phyloP scores from a whole-genome alignment of 1,140 invertebrate species.

The Procambarus virginalis region DNA sequence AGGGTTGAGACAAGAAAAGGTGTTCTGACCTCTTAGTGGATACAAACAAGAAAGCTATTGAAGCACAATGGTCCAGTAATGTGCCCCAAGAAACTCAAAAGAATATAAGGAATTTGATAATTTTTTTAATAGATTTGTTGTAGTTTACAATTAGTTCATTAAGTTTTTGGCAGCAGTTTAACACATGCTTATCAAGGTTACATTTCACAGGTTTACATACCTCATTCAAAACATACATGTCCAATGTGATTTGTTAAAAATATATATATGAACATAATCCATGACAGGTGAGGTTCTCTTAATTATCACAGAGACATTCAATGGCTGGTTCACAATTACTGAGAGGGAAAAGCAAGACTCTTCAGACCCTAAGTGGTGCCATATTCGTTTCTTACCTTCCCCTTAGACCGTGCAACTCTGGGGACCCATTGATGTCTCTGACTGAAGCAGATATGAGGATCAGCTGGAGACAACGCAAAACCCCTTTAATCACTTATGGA shows the following conservation, averaged over 20 bases:
- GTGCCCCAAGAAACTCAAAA: constrained; percentile 47
- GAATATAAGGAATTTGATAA: background rate
- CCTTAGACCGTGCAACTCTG: constrained; percentile 45
- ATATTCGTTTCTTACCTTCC: constrained; percentile 38
- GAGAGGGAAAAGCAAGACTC: constrained; percentile 42
- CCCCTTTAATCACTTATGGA: constrained; percentile 22
- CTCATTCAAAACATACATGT: background rate
- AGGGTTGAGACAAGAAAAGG: background rate
- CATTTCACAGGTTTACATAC: background rate
- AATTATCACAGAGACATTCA: constrained; percentile 62
- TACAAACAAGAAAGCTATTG: constrained; percentile 51
- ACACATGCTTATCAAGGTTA: background rate
- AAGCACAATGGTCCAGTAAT: constrained; percentile 65
- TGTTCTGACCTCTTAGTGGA: constrained; percentile 35
- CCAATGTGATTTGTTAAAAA: background rate
- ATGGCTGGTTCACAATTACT: constrained; percentile 56
- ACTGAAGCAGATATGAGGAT: constrained; percentile 44
- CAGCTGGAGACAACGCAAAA: constrained; percentile 51
- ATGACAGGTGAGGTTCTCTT: constrained; percentile 66
- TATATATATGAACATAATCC: constrained; percentile 5
- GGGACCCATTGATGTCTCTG: constrained; percentile 60
- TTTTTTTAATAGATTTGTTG: background rate
- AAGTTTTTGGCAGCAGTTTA: background rate
- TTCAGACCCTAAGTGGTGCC: constrained; percentile 21
- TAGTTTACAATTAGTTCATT: background rate